Conservation (phyloP, 2,797 vertebrate genomes). For the Tapirus indicus region DNA sequence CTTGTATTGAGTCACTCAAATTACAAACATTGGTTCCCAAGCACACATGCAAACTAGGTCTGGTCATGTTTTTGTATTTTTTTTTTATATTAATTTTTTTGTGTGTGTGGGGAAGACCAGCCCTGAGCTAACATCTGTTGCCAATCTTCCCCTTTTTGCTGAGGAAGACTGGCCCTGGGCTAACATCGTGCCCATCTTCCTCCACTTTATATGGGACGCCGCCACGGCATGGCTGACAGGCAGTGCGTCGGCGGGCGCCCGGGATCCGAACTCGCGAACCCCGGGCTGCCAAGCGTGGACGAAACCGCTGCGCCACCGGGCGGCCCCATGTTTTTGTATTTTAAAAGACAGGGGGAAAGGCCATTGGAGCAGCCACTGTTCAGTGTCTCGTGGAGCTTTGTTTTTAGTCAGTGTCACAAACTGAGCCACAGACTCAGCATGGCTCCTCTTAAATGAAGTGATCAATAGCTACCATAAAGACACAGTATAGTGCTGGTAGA, state of each 20-base stretch:
- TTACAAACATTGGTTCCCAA: constrained; percentile 18
- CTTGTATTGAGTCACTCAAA: constrained; percentile 45
- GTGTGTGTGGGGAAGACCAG: too few relatives aligned
- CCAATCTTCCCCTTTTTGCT: too few relatives aligned
- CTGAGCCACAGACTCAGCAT: neutral
- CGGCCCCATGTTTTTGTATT: constrained; percentile 9
- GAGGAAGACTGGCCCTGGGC: too few relatives aligned
- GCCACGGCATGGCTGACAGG: too few relatives aligned
- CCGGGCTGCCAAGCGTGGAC: too few relatives aligned
- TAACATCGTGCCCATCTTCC: too few relatives aligned
- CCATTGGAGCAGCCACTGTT: neutral
- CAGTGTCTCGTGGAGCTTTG: neutral
- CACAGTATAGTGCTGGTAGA: neutral
- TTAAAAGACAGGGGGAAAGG: neutral
- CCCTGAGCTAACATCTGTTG: too few relatives aligned
- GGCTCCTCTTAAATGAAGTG: neutral
- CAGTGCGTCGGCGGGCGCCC: too few relatives aligned
- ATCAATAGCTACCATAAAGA: neutral
- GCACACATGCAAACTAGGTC: constrained; percentile 18
- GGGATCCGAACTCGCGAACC: too few relatives aligned
- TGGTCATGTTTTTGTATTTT: constrained; percentile 23
- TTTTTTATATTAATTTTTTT: too few relatives aligned
- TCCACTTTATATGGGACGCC: too few relatives aligned
- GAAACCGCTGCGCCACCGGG: too few relatives aligned
- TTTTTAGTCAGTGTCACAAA: constrained; percentile 28